A percentile compares a stretch with the other conserved stretches of the same genome.
Conservation (phyloP, 2,113 vertebrate species). For the Clarias batrachus region DNA sequence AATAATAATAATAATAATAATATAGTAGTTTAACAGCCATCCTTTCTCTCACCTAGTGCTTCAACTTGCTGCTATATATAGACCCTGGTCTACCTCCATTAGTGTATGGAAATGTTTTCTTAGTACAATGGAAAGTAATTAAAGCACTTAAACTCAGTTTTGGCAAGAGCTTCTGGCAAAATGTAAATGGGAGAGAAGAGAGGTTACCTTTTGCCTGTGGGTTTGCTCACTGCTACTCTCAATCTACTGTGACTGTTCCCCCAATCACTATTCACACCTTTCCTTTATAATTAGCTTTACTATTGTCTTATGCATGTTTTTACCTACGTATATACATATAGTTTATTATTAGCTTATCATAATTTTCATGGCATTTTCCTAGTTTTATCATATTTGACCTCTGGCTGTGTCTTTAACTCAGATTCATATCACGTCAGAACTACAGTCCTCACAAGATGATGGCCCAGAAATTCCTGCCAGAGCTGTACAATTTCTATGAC, state of each 20-base stretch:
- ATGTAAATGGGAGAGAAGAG: slow-evolving; percentile 7
- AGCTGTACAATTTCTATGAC: neutral
- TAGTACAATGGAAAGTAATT: neutral
- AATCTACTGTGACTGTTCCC: neutral
- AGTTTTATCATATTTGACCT: neutral
- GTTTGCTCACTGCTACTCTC: neutral
- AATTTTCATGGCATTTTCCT: neutral
- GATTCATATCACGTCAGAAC: neutral
- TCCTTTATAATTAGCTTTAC: neutral
- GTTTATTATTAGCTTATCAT: no score
- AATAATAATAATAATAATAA: neutral
- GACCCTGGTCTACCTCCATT: neutral
- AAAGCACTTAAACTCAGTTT: neutral
- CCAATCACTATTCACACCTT: neutral
- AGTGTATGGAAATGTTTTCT: neutral
- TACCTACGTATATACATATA: neutral
- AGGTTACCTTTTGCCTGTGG: neutral
- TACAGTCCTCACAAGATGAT: neutral
- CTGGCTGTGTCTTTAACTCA: neutral
- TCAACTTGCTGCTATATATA: neutral
- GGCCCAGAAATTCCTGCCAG: neutral
- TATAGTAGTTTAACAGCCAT: neutral
- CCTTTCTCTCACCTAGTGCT: neutral
- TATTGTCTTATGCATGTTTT: neutral
- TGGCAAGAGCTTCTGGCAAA: neutral